Conservation (phyloP, 2,113 vertebrate species). For the Petrocephalus microphthalmus region DNA sequence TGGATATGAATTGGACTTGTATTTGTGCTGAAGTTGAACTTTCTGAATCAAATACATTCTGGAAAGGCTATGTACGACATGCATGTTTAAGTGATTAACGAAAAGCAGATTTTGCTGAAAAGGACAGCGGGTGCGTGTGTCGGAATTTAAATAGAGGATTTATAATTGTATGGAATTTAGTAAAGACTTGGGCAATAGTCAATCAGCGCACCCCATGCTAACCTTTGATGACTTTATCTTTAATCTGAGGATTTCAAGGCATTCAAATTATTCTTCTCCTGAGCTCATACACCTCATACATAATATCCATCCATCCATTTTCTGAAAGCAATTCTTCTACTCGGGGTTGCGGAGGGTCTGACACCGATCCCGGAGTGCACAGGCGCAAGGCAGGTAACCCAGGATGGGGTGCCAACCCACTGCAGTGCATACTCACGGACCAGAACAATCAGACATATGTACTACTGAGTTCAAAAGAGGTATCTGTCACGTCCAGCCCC, state of each 20-base stretch:
- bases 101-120: neutral
- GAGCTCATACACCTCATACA: neutral
- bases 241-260: neutral
- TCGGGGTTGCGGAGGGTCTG: no score
- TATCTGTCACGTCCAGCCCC: neutral
- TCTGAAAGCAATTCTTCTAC: no score
- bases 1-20: neutral
- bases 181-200: neutral
- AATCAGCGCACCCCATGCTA: neutral
- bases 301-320: neutral
- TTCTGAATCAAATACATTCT: neutral
- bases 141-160: neutral
- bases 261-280: neutral
- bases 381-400: no score
- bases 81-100: neutral
- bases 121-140: neutral
- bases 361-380: no score
- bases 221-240: neutral
- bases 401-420: no score
- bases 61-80: neutral
- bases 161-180: neutral
- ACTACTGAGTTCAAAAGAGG: neutral
- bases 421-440: no score
- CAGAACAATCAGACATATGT: neutral
- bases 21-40: neutral